phyloP scores from a whole-genome alignment of 2,113 vertebrate genomes.

The Pluvialis apricaria region DNA sequence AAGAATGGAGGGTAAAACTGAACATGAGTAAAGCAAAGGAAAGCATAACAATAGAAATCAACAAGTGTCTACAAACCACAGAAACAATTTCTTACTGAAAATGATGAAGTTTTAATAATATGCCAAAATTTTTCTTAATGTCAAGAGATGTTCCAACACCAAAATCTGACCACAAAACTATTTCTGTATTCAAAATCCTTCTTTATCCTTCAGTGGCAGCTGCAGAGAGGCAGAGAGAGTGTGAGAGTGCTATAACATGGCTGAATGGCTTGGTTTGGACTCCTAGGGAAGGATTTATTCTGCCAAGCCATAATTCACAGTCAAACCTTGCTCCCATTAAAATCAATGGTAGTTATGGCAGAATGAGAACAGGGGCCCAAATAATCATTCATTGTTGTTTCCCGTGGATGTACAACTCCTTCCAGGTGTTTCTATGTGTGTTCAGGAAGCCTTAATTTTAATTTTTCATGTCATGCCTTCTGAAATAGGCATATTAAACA shows the following conservation, averaged over 20 bases:
- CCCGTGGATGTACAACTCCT: not conserved
- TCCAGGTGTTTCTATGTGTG: not conserved
- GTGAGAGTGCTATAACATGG: rapidly evolving
- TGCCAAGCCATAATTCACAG: not conserved
- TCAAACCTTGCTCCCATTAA: not conserved
- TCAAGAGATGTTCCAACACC: not conserved
- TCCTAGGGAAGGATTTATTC: not conserved
- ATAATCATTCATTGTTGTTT: not conserved
- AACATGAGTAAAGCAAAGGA: not conserved
- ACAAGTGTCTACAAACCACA: not conserved
- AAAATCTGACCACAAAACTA: not conserved
- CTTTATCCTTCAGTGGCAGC: not conserved
- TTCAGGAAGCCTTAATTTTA: not conserved
- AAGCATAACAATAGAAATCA: not conserved
- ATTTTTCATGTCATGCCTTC: not conserved
- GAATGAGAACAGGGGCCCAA: not conserved
- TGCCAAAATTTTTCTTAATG: not conserved
- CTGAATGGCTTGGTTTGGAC: not conserved
- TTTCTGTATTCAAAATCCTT: not conserved
- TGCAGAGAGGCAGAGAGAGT: not conserved
- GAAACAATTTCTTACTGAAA: not conserved
- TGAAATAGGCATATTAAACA: not conserved
- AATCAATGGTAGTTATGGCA: not conserved
- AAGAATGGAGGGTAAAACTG: not conserved
- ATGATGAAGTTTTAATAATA: not conserved